Base-by-base conservation (phyloP, 1,140 invertebrate genomes). In the Fopius arisanus region DNA sequence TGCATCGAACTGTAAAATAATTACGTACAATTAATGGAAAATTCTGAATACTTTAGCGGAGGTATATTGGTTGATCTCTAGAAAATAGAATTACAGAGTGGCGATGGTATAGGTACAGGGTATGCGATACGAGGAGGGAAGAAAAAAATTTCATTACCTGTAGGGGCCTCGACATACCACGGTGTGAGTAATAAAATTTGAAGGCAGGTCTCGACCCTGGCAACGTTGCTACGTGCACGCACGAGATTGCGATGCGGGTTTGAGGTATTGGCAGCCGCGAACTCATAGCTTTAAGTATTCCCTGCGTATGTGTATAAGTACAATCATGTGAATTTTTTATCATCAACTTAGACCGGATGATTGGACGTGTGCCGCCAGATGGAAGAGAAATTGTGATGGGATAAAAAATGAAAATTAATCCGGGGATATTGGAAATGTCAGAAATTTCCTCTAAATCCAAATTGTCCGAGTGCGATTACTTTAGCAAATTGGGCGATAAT, bases 11-110 rank as follows among this genome's bases (percentile, higher is more conserved):
- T n/a, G 43, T 51, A 5, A 16, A 16, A 21, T 16, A 16, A 51
- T 21, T 19, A 7, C 7, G 54, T 59, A 1, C 19, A 59, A 59
- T 43, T 16, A 59, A 62, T 21, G 28, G 12, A 28, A 62, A 62
- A 19, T 62, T 3, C 10, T 62, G 12, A 62, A 62, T 62, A 59
- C 6, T 26, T 10, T 5, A 29, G 19, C 16, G 28, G n/a, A 5
- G 2, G 1, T 9, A 59, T 12, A 59, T 28, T 26, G 6, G 23
- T 26, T 23, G 21, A 59, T 26, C 10, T 23, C 9, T 21, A 26
- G 72, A 74, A 77, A 78, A 81, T 70, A 37, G 81, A 80, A 81
- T 81, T 83, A 79, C 78, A 81, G 81, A 80, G 74, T 78, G 77
- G 74, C 70, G 74, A 69, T 73, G 67, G 21, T 19, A 67, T 28